phyloP scores from a whole-genome alignment of 2,113 vertebrate genomes.

The Equus quagga region DNA sequence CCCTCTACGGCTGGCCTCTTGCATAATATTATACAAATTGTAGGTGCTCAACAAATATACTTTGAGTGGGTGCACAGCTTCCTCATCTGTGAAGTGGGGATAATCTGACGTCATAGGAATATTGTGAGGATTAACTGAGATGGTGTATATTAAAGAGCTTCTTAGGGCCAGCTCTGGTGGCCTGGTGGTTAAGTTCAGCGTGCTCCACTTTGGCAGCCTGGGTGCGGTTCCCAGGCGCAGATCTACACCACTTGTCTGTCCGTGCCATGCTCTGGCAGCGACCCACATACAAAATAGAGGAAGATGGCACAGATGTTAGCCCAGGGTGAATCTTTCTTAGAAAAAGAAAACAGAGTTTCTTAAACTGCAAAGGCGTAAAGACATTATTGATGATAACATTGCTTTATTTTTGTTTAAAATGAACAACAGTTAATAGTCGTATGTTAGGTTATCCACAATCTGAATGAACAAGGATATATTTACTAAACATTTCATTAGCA shows the following conservation, averaged over 20 bases:
- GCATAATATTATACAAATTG: slow-evolving; percentile 34
- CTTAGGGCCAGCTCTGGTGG: too few species aligned
- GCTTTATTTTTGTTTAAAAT: slow-evolving; percentile 31
- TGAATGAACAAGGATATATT: background rate
- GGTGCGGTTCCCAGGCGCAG: too few species aligned
- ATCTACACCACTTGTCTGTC: too few species aligned
- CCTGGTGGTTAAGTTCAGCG: too few species aligned
- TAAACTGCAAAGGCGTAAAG: background rate
- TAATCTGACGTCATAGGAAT: background rate
- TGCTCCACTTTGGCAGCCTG: too few species aligned
- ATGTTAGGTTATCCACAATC: background rate
- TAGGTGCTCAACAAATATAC: background rate
- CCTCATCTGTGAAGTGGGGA: background rate
- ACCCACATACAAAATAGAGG: too few species aligned
- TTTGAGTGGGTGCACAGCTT: background rate
- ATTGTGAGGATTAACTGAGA: background rate
- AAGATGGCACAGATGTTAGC: too few species aligned
- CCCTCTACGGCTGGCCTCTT: slow-evolving; percentile 36
- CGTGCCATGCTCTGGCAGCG: too few species aligned
- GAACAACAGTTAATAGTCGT: background rate
- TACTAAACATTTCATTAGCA: background rate
- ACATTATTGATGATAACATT: background rate
- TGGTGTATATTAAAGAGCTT: background rate
- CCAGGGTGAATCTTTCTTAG: too few species aligned
- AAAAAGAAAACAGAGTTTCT: background rate